These are phyloP conservation scores for Drosophila merina DNA, from an alignment of 2,888 invertebrate genomes.

Conservation along the genomic window DNA sequence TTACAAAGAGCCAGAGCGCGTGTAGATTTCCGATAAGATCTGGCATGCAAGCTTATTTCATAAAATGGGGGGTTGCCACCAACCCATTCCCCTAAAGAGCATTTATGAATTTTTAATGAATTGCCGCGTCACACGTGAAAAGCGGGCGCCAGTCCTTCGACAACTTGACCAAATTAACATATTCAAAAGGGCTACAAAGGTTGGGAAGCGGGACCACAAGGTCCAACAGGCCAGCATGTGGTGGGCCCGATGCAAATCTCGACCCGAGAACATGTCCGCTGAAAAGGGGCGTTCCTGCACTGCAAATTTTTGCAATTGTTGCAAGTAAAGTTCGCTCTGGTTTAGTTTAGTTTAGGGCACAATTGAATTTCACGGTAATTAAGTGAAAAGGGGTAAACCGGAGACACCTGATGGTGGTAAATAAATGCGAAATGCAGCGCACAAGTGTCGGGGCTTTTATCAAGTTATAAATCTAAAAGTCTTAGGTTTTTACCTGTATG, in stretches of 20 bases:
- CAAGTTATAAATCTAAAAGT: neutral
- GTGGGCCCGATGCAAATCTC: constrained; percentile 56
- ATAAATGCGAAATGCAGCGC: neutral
- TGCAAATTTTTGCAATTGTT: constrained; percentile 33
- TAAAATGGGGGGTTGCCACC: neutral
- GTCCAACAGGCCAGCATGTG: neutral
- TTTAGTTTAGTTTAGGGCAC: constrained; percentile 37
- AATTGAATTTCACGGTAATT: constrained; percentile 83
- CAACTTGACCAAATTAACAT: constrained; percentile 60
- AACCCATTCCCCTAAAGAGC: constrained; percentile 36
- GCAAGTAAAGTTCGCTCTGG: constrained; percentile 26
- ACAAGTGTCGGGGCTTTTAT: constrained; percentile 4
- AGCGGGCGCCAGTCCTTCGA: constrained; percentile 25
- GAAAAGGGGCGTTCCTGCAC: constrained; percentile 28
- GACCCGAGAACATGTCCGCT: constrained; percentile 32
- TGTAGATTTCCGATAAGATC: constrained; percentile 71
- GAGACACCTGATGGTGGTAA: neutral
- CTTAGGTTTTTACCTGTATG: neutral
- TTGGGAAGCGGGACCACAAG: constrained; percentile 1
- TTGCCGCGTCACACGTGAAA: constrained; percentile 82
- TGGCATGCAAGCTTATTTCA: constrained; percentile 52
- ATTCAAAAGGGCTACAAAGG: constrained; percentile 35
- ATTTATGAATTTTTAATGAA: constrained; percentile 84
- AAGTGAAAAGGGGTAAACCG: constrained; percentile 46
- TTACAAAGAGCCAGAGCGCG: constrained; percentile 51